These are phyloP conservation scores for Drosophila recens DNA, from an alignment of 2,888 invertebrate species.

Conservation along the genomic window DNA sequence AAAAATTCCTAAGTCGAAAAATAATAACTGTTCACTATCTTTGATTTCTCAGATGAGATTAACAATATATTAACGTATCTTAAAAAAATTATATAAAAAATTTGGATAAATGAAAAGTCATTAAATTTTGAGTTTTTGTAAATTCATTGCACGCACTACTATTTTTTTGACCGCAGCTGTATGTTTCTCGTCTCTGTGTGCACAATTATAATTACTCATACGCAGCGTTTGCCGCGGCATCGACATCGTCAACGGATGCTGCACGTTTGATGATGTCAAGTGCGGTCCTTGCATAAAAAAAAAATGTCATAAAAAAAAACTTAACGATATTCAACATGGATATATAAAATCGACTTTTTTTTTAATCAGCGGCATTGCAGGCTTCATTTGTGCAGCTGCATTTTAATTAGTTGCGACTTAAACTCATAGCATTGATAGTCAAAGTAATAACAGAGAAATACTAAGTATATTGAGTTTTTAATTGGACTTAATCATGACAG, in stretches of 20 bases:
- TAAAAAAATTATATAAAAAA: no score
- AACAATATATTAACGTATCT: no score
- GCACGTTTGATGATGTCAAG: conserved; percentile 33
- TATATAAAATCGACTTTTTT: conserved; percentile 3
- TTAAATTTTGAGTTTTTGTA: no score
- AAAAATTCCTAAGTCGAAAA: no score
- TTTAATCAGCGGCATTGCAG: conserved; percentile 4
- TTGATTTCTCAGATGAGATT: no score
- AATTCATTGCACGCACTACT: no score
- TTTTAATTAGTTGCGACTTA: conserved; percentile 18
- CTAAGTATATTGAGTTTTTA: neutral
- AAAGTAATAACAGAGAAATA: neutral
- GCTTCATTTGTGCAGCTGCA: neutral
- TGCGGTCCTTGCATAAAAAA: conserved; percentile 53
- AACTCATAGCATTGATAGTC: neutral
- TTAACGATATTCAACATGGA: conserved; percentile 1
- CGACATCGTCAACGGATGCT: conserved; percentile 47
- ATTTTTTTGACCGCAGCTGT: no score
- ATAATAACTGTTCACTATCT: no score
- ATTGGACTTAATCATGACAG: neutral
- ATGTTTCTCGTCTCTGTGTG: conserved; percentile 27
- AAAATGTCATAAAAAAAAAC: conserved; percentile 17
- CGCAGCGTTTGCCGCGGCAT: conserved; percentile 47
- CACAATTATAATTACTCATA: conserved; percentile 73
- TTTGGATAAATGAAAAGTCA: no score